Evolutionary conservation across 2,113 vertebrate species (phyloP).

Genomic region (Ailurus styani): DNA sequence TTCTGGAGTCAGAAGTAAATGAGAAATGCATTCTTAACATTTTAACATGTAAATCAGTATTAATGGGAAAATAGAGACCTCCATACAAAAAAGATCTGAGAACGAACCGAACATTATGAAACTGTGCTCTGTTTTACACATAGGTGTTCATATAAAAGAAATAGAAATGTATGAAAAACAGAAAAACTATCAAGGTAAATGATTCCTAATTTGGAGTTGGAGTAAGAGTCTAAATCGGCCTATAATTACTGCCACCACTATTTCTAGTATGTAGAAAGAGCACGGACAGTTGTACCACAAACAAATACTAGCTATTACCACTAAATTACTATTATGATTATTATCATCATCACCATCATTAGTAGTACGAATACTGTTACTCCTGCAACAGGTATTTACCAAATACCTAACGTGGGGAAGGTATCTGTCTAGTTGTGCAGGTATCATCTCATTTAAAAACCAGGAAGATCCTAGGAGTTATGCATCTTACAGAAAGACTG

Average conservation of each 20-base stretch:
- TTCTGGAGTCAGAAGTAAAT: neutral
- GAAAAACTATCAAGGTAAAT: neutral
- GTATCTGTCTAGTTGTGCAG: neutral
- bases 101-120: neutral
- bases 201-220: neutral
- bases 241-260: neutral
- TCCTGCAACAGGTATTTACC: neutral
- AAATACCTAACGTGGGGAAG: neutral
- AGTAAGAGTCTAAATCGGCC: neutral
- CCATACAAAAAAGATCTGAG: neutral
- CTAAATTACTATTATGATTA: no score
- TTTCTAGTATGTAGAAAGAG: neutral
- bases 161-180: neutral
- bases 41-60: neutral
- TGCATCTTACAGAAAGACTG: neutral
- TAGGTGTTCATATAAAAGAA: neutral
- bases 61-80: neutral
- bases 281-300: rapidly evolving
- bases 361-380: rapidly evolving
- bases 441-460: neutral
- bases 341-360: no score
- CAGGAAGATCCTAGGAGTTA: neutral
- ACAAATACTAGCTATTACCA: neutral
- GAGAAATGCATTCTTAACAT: neutral
- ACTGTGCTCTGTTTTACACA: neutral